Evolutionary conservation across 2,888 invertebrate species (phyloP), one percentile per base, ranked within the genome.

Genomic region (Drosophila quinaria): DNA sequence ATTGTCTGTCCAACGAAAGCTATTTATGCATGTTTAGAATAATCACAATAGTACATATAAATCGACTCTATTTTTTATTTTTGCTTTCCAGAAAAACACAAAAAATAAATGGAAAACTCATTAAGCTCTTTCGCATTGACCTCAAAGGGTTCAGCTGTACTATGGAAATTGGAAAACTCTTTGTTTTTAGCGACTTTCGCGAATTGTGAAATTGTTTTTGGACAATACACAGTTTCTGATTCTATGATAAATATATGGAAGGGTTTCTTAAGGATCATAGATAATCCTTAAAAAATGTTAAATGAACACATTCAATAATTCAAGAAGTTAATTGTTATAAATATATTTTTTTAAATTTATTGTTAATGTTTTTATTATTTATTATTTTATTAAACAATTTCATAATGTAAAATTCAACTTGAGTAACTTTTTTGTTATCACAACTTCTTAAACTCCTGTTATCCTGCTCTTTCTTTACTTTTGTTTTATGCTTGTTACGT

Each of bases 11-110:
- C 73, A 13, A 33, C 47, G 39, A 42, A 61, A 47, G 54, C 78
- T 83, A 86, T 84, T 86, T 85, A 83, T 85, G 87, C 89, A 83
- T 85, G 87, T 56, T 87, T 66, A 64, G 63, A 85, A 76, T 66
- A 76, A 62, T 47, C 81, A 82, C 81, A 84, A 87, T 78, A 70
- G 62, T 15, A 44, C 5, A 62, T 15, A 44, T 8, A 62, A 60
- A 47, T 46, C 19, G 46, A 46, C 50, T 64, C 65, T 44, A 15
- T 10, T 35, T 44, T 4, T 42, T 17, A 4, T 4, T 5, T 5
- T 25, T 19, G 19, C 2, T 25, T 25, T 25, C 6, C 25, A 25
- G 17, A 35, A 44, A 56, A 44, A 44, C 15, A 25, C 1, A 44
- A 46, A 19, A 39, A 25, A 11, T 60, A 71, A 74, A 73, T 55